A percentile compares a stretch with the other conserved stretches of the same genome.
Conservation (phyloP, 2,797 vertebrate species). For the Eidolon dupreanum region DNA sequence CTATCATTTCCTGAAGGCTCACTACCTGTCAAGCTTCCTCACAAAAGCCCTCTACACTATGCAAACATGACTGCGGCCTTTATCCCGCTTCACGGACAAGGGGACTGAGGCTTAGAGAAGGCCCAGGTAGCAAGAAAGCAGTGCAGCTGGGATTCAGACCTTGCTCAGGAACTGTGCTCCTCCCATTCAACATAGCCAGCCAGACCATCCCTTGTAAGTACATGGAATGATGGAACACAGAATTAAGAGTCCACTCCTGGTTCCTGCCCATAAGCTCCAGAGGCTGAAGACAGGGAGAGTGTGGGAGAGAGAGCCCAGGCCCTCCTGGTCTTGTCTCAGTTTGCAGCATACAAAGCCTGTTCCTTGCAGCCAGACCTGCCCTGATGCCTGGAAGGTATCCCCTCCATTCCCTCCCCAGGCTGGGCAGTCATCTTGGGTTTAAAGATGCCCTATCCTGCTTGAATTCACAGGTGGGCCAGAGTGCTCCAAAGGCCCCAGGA, state of each 20-base stretch:
- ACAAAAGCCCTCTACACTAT: not conserved
- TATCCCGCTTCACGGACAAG: not conserved
- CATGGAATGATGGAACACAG: accelerated
- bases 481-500: not conserved
- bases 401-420: accelerated
- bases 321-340: not conserved
- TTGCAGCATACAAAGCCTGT: not conserved
- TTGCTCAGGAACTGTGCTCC: not conserved
- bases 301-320: not conserved
- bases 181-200: not conserved
- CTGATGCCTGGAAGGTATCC: not conserved
- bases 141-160: not conserved
- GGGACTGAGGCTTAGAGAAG: not conserved
- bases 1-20: not conserved
- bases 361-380: not conserved
- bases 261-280: not conserved
- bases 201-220: too few relatives aligned
- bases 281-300: not conserved
- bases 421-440: not conserved
- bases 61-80: accelerated
- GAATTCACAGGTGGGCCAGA: not conserved
- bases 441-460: not conserved
- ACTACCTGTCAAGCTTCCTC: not conserved
- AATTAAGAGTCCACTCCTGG: too few relatives aligned
- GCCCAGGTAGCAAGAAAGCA: too few relatives aligned